Conservation (phyloP, 2,113 vertebrate genomes). For the Mola mola region DNA sequence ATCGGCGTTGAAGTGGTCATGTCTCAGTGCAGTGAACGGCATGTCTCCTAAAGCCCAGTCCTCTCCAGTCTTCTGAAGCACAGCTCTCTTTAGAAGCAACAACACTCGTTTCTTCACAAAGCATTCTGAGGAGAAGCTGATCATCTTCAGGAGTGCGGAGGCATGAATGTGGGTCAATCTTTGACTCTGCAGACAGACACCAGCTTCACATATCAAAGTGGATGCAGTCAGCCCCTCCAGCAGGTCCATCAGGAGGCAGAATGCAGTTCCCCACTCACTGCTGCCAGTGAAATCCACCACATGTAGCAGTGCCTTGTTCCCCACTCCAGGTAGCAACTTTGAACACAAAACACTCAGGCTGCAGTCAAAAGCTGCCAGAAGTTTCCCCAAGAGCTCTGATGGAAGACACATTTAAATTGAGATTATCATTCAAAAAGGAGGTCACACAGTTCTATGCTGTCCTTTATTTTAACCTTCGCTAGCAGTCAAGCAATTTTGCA, state of each 20-base stretch:
- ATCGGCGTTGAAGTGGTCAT: constrained; percentile 61
- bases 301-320: not conserved
- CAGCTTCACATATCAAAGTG: constrained; percentile 58
- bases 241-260: constrained; percentile 83
- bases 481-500: not conserved
- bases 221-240: constrained; percentile 85
- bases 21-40: not conserved
- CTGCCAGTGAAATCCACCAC: constrained; percentile 10
- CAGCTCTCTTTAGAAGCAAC: constrained; percentile 86
- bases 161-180: constrained; percentile 77
- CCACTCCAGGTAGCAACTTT: constrained; percentile 65
- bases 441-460: not conserved
- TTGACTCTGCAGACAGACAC: constrained; percentile 72
- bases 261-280: constrained; percentile 50
- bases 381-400: constrained; percentile 76
- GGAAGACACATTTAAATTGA: constrained; percentile 32
- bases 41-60: constrained; percentile 71
- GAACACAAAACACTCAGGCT: constrained; percentile 79
- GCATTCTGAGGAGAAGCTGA: constrained; percentile 72
- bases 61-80: constrained; percentile 85
- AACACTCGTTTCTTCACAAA: constrained; percentile 84
- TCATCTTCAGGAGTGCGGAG: constrained; percentile 65
- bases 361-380: constrained; percentile 82
- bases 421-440: not conserved
- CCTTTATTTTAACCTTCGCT: not conserved